Base-by-base conservation (phyloP, 92 coral and sea anemone species). In the Desmophyllum pertusum region DNA sequence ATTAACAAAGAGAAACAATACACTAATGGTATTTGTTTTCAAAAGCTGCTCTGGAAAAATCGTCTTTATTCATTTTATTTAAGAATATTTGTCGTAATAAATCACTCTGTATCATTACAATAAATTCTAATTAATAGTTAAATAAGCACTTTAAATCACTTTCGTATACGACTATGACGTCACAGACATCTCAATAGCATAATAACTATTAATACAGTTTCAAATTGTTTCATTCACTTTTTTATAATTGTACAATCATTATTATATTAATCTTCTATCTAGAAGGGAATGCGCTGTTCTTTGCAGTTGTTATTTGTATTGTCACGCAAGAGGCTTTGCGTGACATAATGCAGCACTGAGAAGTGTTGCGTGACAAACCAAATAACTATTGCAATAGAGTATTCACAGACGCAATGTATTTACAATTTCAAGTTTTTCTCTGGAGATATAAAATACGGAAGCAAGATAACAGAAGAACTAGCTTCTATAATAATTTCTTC, bases 31-130 rank as follows among this genome's bases (percentile, higher is more conserved):
- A 17, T 37, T 5, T 35, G 11, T 37, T 62, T 30, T 17, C 18
- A 4, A 33, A 36, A 37, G 10, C 40, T 17, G 25, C 11, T 13
- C 70, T 77, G 51, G 21, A 67, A 80, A 80, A 80, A 80, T 51
- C 66, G 42, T 67, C 45, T 80, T 67, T 80, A 50, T 80, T 80
- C 46, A 36, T 65, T 51, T 52, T 66, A 80, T 14, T 77, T 39
- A 63, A 80, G 76, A 80, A 80, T 80, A 50, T 37, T 25, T 69
- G 67, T 80, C 29, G 66, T 37, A 67, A 80, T 80, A 80, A 80
- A 80, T 80, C 84, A 80, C 63, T 80, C 46, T 80, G 53, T 69
- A 39, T 51, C 21, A 29, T 80, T 61, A 48, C 75, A 80, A 80
- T 80, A 66, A 79, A 79, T 27, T 79, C 53, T 67, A 19, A 42